A percentile compares a stretch with the other conserved stretches of the same genome.
phyloP scores from a whole-genome alignment of 92 coral and sea anemone species.

The Phenganax marumi region DNA sequence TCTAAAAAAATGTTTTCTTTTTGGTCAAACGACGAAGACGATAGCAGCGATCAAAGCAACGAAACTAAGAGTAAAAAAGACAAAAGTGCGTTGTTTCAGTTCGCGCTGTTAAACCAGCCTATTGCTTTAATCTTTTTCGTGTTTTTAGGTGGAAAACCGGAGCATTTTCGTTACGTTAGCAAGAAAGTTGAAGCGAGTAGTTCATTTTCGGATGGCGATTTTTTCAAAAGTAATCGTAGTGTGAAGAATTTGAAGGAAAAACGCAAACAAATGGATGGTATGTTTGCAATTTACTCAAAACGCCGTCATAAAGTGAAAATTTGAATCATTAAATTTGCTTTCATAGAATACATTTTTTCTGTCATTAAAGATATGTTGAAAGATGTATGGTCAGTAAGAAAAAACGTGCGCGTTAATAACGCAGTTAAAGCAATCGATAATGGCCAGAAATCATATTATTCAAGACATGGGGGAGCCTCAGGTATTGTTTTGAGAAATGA shows the following conservation, averaged over 20 bases:
- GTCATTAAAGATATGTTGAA: constrained; percentile 22
- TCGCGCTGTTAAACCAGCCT: background rate
- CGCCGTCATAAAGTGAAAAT: background rate
- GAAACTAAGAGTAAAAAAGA: constrained; percentile 24
- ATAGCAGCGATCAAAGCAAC: constrained; percentile 19
- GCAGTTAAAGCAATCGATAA: constrained; percentile 8
- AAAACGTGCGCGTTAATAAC: constrained; percentile 24
- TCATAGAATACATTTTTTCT: background rate
- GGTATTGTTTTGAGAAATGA: background rate
- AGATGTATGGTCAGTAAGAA: constrained; percentile 32
- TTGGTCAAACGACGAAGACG: constrained; percentile 35
- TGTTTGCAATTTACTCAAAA: background rate
- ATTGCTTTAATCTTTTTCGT: background rate
- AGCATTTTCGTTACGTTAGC: constrained; percentile 31
- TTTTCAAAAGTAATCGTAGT: constrained; percentile 19
- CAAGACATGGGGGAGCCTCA: constrained; percentile 18
- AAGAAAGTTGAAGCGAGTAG: background rate
- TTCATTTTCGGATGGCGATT: background rate
- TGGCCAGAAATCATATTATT: constrained; percentile 37
- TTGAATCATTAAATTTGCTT: background rate
- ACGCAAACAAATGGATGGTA: constrained; percentile 41
- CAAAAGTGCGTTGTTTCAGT: constrained; percentile 17
- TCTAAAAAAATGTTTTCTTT: constrained; percentile 30
- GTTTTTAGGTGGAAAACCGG: constrained; percentile 35
- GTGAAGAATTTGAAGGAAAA: constrained; percentile 8